Conservation (phyloP, 2,888 invertebrate genomes). For the Zele albiditarsus region DNA sequence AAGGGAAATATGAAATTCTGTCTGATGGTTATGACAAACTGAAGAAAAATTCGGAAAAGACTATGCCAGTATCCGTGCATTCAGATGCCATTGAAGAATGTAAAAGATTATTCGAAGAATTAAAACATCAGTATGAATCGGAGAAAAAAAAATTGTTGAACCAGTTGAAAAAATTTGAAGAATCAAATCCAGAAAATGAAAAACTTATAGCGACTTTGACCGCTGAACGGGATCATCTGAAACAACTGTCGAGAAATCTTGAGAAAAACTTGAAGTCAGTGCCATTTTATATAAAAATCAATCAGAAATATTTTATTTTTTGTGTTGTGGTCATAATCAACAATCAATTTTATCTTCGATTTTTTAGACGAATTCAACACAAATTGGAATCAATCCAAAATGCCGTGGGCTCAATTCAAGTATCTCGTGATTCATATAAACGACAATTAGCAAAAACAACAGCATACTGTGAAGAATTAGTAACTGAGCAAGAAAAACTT, state of each 20-base stretch:
- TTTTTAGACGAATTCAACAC: constrained; percentile 71
- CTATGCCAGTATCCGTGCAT: constrained; percentile 80
- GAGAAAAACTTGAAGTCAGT: constrained; percentile 77
- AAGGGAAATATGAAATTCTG: constrained; percentile 77
- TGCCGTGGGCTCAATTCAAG: constrained; percentile 72
- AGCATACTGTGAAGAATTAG: constrained; percentile 75
- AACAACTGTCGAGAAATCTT: constrained; percentile 74
- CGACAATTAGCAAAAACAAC: constrained; percentile 75
- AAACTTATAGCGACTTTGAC: constrained; percentile 73
- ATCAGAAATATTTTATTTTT: background rate
- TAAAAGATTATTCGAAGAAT: constrained; percentile 83
- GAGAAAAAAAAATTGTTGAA: constrained; percentile 79
- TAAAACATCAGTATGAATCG: constrained; percentile 82
- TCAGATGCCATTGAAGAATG: constrained; percentile 83
- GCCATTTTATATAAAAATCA: constrained; percentile 10
- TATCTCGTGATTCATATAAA: constrained; percentile 74
- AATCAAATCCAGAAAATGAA: constrained; percentile 72
- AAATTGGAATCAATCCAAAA: constrained; percentile 74
- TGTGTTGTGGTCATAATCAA: background rate
- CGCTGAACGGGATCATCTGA: constrained; percentile 74
- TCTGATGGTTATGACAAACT: constrained; percentile 75
- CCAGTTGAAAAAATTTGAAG: constrained; percentile 74
- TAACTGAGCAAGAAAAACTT: constrained; percentile 75
- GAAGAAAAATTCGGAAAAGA: constrained; percentile 75
- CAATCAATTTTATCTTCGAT: constrained; percentile 24